phyloP scores from a whole-genome alignment of 2,888 invertebrate species.

The Empis livida region DNA sequence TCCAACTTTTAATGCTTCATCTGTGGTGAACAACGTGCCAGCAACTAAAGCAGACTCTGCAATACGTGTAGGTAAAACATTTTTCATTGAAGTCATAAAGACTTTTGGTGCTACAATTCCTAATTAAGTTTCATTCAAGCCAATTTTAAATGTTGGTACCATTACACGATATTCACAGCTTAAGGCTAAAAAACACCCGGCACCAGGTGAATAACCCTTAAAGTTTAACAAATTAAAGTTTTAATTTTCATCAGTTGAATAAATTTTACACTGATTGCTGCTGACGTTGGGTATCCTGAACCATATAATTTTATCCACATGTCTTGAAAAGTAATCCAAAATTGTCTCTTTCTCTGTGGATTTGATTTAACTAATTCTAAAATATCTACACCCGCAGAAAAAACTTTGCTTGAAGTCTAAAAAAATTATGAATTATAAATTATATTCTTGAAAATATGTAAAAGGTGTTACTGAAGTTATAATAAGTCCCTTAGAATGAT shows the following conservation, averaged over 20 bases:
- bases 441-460: neutral
- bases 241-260: neutral
- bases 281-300: conserved; percentile 52
- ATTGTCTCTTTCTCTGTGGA: conserved; percentile 44
- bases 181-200: conserved; percentile 62
- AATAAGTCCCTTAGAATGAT: conserved; percentile 54
- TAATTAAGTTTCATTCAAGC: conserved; percentile 67
- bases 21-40: conserved; percentile 53
- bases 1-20: conserved; percentile 58
- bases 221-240: neutral
- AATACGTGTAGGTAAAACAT: conserved; percentile 45
- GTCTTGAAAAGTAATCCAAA: conserved; percentile 62
- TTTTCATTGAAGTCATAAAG: conserved; percentile 46
- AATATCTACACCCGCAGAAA: conserved; percentile 68
- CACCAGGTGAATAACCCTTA: conserved; percentile 64
- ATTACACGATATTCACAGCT: conserved; percentile 70
- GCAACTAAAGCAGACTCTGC: conserved; percentile 58
- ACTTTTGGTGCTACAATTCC: conserved; percentile 61
- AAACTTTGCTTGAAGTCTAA: conserved; percentile 44
- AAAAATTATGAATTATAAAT: neutral
- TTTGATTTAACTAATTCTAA: conserved; percentile 70
- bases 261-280: conserved; percentile 57
- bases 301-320: conserved; percentile 62
- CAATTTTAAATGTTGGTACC: conserved; percentile 62
- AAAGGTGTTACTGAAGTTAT: conserved; percentile 58